Percentiles rank a stretch among this genome's conserved stretches.
Evolutionary conservation across 2,888 invertebrate species (phyloP).

Genomic region (Leptopilina drosophilae): DNA sequence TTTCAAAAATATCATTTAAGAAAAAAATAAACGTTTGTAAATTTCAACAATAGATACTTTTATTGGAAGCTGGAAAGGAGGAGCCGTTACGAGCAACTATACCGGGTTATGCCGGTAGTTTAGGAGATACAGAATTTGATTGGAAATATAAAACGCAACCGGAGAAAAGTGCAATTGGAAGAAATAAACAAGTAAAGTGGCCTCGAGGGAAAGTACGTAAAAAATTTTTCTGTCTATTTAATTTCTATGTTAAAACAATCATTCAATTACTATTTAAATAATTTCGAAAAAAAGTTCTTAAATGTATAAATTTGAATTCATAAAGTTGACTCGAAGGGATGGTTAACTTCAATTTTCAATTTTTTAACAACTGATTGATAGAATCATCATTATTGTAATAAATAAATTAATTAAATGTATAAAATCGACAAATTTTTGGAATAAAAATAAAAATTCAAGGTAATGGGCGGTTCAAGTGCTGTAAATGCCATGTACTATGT

Average conservation of each 20-base stretch:
- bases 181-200: slow-evolving; percentile 91
- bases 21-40: background rate
- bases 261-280: no score
- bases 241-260: background rate
- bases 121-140: slow-evolving; percentile 78
- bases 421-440: no score
- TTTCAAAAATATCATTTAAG: background rate
- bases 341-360: no score
- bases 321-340: no score
- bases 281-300: no score
- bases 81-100: slow-evolving; percentile 83
- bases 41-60: slow-evolving; percentile 78
- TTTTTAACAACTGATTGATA: no score
- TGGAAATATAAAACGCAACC: slow-evolving; percentile 95
- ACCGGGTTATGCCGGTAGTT: slow-evolving; percentile 82
- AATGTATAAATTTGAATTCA: no score
- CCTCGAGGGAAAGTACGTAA: slow-evolving; percentile 87
- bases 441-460: background rate
- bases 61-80: slow-evolving; percentile 84
- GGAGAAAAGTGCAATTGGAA: slow-evolving; percentile 86
- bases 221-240: no score
- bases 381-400: no score
- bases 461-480: slow-evolving; percentile 89
- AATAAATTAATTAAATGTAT: no score
- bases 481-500: slow-evolving; percentile 96